Conservation (phyloP, 1,140 invertebrate species). For the Zaprionus vittiger region DNA sequence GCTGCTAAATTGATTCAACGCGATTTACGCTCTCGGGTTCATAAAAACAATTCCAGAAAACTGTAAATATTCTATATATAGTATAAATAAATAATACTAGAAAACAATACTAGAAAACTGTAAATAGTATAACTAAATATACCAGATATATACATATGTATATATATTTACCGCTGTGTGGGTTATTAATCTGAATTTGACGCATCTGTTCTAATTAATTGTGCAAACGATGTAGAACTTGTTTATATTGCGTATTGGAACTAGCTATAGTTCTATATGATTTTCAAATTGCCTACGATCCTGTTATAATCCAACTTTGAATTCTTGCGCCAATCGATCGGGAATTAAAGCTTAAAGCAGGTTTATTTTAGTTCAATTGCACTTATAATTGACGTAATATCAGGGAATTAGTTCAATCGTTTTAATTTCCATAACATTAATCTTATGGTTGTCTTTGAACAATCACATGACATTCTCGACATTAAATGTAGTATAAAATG, state of each 20-base stretch:
- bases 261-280: neutral
- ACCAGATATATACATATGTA: neutral
- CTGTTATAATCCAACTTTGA: neutral
- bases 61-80: constrained; percentile 9
- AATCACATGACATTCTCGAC: neutral
- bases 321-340: neutral
- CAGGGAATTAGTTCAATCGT: neutral
- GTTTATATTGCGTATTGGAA: constrained; percentile 6
- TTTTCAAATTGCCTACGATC: neutral
- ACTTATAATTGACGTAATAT: neutral
- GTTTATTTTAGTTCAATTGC: neutral
- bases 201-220: constrained; percentile 13
- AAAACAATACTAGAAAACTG: neutral
- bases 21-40: neutral
- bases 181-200: neutral
- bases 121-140: neutral
- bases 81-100: neutral
- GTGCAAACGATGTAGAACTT: constrained; percentile 4
- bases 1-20: neutral
- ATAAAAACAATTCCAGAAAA: neutral
- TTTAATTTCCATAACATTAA: neutral
- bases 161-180: neutral
- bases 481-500: neutral
- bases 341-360: neutral
- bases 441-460: neutral